Evolutionary conservation across 2,888 invertebrate genomes (phyloP), one percentile per base, ranked within the genome.

Genomic region (Leuctra nigra): DNA sequence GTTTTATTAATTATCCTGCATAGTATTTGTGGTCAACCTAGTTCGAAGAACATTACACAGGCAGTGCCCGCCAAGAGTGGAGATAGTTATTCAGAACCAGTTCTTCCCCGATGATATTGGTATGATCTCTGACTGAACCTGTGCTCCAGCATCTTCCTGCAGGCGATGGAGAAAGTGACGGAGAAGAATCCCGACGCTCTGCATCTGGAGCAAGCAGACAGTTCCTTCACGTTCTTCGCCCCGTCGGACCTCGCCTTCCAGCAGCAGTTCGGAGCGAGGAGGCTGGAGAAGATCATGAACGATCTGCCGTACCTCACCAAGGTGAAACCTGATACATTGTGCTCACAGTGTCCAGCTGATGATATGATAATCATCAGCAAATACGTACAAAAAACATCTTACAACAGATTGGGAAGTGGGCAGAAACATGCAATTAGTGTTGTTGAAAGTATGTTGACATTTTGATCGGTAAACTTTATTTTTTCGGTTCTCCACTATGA

Each of bases 161-260:
- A 67, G 36, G 69, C 70, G 3, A 67, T 73, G 64, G 69, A 69
- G 48, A 65, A 63, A 54, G 68, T 70, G 22, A 64, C 66, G 59
- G 62, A 65, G 48, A 61, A 61, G 1, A 67, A 68, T 33, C 67
- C 69, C 0, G 63, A 66, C 11, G 63, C 65, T 1, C 63, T 69
- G 52, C 67, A 68, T 44, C 62, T 68, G 1, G 59, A 61, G 7
- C 63, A 62, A 18, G 61, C 64, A n/a, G 56, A 57, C 39, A 57
- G 58, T 14, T 64, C 63, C 39, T 67, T 70, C 63, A 76, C 76
- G 1, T 66, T 75, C 58, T 71, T 76, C 62, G 75, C 73, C 11
- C 76, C 75, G 13, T 71, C 69, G 2, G 72, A 76, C 63, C 65
- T 64, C 16, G 75, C 75, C 9, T 75, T 76, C 64, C 61, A 65